Base-by-base conservation (phyloP, 2,797 vertebrate genomes). In the Nyctibius grandis region DNA sequence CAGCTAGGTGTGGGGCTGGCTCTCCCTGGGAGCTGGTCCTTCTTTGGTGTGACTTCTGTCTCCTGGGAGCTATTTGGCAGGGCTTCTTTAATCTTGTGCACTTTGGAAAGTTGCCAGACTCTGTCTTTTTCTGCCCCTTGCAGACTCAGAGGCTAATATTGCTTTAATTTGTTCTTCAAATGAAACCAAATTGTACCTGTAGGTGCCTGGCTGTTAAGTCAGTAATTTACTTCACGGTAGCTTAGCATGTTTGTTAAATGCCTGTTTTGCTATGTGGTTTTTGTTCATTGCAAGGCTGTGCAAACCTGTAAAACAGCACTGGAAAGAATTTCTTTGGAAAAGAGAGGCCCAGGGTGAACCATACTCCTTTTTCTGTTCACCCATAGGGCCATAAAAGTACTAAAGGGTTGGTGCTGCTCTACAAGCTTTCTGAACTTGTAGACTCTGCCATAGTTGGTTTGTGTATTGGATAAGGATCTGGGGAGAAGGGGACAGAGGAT, bases 311-410 rank as follows among this genome's bases (percentile, higher is more conserved):
- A 96, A 96, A 92, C 64, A 85, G 54, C 65, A 54, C 89, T 97
- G 97, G 95, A 97, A 97, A 93, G 94, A 96, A 96, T 96, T 86
- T 95, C 77, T 73, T 70, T 72, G 65, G 82, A 69, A 91, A 94
- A 79, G 88, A 88, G 68, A 92, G 91, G 84, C 48, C 78, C 78
- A n/a, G 48, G 69, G 88, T 92, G 88, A 95, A 88, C 54, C 31
- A 51, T 31, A 54, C 56, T 59, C 42, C 64, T 88, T 42, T 34
- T 47, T 69, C 60, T 59, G 76, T 80, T 91, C 89, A 75, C 60
- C 56, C 44, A 28, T 11, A 42, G 42, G 56, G 65, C 68, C 81
- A 45, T 94, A 92, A 93, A 96, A 86, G 59, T 75, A 33, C 77
- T 51, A 12, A 83, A 74, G 54, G 65, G 56, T 15, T 54, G 34